A percentile compares a stretch with the other conserved stretches of the same genome.
These are phyloP conservation scores for Alectura lathami DNA, from an alignment of 2,113 vertebrate species.

Conservation along the genomic window DNA sequence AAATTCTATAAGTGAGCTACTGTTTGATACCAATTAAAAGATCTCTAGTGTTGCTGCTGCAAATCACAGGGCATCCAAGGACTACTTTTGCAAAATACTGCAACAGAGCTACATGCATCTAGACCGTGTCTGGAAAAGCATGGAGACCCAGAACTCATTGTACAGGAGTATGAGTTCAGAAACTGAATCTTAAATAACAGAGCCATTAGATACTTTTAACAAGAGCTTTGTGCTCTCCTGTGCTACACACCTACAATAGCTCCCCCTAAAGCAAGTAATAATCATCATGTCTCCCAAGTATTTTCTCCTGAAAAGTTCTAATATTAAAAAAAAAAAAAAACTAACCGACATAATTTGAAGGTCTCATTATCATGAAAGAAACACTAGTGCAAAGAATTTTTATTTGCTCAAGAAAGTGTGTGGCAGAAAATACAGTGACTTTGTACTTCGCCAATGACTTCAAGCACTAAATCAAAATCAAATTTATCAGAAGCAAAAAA, in stretches of 20 bases:
- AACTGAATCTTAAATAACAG: neutral
- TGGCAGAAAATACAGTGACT: neutral
- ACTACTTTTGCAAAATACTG: constrained; percentile 30
- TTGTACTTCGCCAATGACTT: neutral
- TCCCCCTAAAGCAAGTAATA: neutral
- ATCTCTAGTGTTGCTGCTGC: constrained; percentile 5
- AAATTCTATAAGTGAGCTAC: constrained; percentile 48
- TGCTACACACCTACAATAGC: neutral
- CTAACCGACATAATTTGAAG: neutral
- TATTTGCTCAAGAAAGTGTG: neutral
- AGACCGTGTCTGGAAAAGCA: neutral
- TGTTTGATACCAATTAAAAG: constrained; percentile 24
- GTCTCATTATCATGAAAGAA: neutral
- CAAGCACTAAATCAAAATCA: neutral
- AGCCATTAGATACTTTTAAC: neutral
- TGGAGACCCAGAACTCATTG: neutral
- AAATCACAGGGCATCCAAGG: constrained; percentile 32
- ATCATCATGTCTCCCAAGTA: neutral
- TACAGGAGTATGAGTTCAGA: neutral
- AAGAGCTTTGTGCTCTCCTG: neutral
- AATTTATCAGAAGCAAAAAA: neutral
- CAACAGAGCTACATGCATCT: neutral
- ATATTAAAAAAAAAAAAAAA: neutral
- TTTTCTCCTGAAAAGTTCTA: neutral
- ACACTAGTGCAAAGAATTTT: neutral